Conservation (phyloP, 2,888 invertebrate species). For the Disparrhopalites patrizii region DNA sequence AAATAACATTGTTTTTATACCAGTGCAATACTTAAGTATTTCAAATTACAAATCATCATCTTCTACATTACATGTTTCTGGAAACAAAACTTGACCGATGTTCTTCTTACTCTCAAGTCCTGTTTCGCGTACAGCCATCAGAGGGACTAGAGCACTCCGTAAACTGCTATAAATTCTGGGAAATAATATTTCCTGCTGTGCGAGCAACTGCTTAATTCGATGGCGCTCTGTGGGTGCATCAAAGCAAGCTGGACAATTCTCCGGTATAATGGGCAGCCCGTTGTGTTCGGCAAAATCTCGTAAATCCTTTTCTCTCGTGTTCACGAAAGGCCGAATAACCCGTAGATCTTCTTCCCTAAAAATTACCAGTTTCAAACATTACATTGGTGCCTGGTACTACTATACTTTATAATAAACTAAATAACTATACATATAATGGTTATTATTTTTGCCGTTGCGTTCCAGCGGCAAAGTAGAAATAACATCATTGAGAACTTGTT, state of each 20-base stretch:
- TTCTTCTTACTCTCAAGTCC: constrained; percentile 34
- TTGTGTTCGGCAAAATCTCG: constrained; percentile 70
- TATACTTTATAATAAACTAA: not conserved
- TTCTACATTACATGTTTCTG: not conserved
- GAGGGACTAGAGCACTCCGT: constrained; percentile 69
- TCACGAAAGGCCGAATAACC: constrained; percentile 80
- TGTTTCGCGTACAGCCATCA: constrained; percentile 59
- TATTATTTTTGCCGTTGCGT: too few relatives aligned
- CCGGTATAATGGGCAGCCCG: constrained; percentile 66
- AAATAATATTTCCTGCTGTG: constrained; percentile 69
- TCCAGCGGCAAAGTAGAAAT: too few relatives aligned
- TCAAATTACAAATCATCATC: not conserved
- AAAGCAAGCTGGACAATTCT: constrained; percentile 58
- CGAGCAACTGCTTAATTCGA: constrained; percentile 64
- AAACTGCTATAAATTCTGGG: constrained; percentile 72
- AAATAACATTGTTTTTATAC: not conserved
- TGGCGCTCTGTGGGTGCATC: constrained; percentile 60
- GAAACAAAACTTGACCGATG: not conserved
- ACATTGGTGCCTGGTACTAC: not conserved
- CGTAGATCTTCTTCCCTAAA: constrained; percentile 72
- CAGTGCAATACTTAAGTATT: too few relatives aligned
- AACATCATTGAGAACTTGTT: not conserved
- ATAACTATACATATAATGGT: too few relatives aligned
- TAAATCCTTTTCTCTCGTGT: constrained; percentile 73
- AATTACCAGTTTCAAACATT: constrained; percentile 32